phyloP scores from a whole-genome alignment of 2,113 vertebrate species.

The Myxocyprinus asiaticus region DNA sequence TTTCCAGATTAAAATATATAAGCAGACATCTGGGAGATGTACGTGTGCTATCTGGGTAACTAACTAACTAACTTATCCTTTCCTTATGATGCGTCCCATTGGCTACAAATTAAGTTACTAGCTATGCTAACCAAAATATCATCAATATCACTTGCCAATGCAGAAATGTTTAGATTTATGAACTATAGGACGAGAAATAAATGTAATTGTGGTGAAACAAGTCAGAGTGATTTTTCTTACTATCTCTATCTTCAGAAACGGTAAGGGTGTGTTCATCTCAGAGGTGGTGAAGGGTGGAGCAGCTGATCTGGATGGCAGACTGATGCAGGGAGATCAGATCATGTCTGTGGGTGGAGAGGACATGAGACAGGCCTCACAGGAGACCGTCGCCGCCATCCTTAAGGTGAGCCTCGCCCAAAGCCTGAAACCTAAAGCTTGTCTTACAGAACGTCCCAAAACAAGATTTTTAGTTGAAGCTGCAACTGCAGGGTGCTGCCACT shows the following conservation, averaged over 20 bases:
- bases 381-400: conserved; percentile 87
- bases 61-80: too few relatives aligned
- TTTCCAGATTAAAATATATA: too few relatives aligned
- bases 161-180: too few relatives aligned
- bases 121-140: too few relatives aligned
- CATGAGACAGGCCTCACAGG: conserved; percentile 86
- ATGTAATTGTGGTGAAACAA: too few relatives aligned
- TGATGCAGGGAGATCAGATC: conserved; percentile 97
- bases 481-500: conserved; percentile 36
- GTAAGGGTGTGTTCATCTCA: conserved; percentile 92
- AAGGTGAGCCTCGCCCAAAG: conserved; percentile 75
- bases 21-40: too few relatives aligned
- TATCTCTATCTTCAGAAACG: conserved; percentile 62
- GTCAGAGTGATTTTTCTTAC: too few relatives aligned
- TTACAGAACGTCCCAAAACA: conserved; percentile 24
- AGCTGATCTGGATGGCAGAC: conserved; percentile 90
- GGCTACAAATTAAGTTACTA: too few relatives aligned
- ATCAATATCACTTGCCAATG: too few relatives aligned
- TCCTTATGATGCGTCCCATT: too few relatives aligned
- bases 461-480: conserved; percentile 23
- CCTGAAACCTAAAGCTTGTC: conserved; percentile 28
- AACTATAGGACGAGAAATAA: too few relatives aligned
- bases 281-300: conserved; percentile 95
- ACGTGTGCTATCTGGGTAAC: too few relatives aligned
- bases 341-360: conserved; percentile 91